Conservation (phyloP, 2,113 vertebrate genomes). For the Gnathonemus echidnorhynchus region DNA sequence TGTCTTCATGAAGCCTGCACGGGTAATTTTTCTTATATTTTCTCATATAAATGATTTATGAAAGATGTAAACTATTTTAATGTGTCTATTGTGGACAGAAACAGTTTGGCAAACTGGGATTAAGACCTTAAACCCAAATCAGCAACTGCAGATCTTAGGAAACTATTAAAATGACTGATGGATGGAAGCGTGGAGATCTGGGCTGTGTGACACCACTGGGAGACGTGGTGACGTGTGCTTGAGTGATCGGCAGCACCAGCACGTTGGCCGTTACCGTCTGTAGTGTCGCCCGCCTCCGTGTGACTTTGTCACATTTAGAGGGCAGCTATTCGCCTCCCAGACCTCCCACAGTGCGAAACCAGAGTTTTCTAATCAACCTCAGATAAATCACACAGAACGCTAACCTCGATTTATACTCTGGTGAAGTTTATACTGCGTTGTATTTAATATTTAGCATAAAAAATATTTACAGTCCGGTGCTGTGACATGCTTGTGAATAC, state of each 20-base stretch:
- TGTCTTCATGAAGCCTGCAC: neutral
- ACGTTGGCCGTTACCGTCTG: neutral
- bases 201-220: neutral
- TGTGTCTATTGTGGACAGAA: neutral
- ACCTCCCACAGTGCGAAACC: neutral
- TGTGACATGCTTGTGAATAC: neutral
- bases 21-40: neutral
- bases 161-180: neutral
- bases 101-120: neutral
- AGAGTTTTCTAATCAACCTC: neutral
- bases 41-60: neutral
- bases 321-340: neutral
- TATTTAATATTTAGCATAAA: neutral
- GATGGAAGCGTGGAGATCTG: neutral
- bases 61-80: neutral
- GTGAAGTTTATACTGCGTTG: neutral
- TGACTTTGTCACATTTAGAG: neutral
- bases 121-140: neutral
- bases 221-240: neutral
- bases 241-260: neutral
- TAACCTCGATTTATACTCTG: neutral
- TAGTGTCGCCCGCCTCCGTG: neutral
- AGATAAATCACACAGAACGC: neutral
- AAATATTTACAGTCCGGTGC: neutral
- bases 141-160: neutral